phyloP scores from a whole-genome alignment of 2,113 vertebrate species.

The Albula glossodonta region DNA sequence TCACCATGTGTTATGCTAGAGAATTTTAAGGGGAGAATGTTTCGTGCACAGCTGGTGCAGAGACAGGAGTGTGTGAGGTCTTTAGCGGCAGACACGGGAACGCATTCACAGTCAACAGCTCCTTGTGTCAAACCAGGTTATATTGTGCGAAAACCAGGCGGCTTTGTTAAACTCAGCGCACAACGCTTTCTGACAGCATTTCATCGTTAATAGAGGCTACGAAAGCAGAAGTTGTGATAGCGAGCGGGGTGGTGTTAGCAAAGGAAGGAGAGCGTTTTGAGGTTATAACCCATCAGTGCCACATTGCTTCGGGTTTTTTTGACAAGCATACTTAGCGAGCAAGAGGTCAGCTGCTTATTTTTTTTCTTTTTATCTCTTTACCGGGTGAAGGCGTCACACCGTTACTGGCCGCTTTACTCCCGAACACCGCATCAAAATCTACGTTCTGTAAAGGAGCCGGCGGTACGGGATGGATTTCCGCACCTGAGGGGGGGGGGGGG shows the following conservation, averaged over 20 bases:
- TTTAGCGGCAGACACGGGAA: background rate
- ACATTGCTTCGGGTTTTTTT: background rate
- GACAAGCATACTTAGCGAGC: background rate
- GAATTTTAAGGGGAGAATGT: background rate
- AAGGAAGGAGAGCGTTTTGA: background rate
- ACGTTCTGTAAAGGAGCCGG: slow-evolving; percentile 62
- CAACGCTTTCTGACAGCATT: background rate
- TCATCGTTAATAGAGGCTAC: background rate
- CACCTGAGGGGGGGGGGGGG: slow-evolving; percentile 15
- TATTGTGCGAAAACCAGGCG: background rate
- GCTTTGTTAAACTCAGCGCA: background rate
- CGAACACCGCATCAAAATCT: slow-evolving; percentile 75
- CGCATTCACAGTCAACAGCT: background rate
- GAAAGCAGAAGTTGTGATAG: background rate
- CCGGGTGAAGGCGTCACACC: slow-evolving; percentile 56
- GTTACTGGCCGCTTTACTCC: slow-evolving; percentile 60
- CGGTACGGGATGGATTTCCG: slow-evolving; percentile 54
- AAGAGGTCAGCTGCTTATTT: background rate
- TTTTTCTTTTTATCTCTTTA: slow-evolving; percentile 43
- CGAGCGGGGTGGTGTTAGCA: background rate
- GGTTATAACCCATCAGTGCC: background rate
- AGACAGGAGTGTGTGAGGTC: background rate
- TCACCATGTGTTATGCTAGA: too few relatives aligned
- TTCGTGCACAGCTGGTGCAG: background rate
- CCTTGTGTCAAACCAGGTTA: background rate